Evolutionary conservation across 2,797 vertebrate species (phyloP).

Genomic region (Poeciliopsis turneri): DNA sequence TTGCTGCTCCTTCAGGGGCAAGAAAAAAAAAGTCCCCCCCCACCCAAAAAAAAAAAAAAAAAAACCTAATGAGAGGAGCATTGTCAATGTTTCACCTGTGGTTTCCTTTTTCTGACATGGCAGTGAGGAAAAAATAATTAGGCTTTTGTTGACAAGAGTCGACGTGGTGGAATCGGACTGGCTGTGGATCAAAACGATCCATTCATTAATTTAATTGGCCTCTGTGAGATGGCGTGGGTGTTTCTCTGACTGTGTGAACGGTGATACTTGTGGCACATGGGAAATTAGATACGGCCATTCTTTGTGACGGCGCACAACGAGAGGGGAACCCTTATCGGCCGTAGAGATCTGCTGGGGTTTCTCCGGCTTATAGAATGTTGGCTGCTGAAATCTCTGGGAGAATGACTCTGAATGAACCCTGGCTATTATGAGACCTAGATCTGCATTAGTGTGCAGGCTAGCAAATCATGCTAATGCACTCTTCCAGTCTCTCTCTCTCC

Average conservation of each 20-base stretch:
- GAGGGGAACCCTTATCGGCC: constrained; percentile 64
- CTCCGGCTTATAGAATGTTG: constrained; percentile 75
- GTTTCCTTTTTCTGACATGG: constrained; percentile 28
- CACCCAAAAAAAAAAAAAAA: constrained; percentile 5
- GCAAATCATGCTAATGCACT: constrained; percentile 72
- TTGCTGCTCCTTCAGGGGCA: constrained; percentile 14
- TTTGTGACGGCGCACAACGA: constrained; percentile 67
- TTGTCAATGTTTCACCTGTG: constrained; percentile 48
- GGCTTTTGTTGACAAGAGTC: constrained; percentile 72
- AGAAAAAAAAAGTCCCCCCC: constrained; percentile 1
- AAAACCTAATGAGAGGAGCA: constrained; percentile 51
- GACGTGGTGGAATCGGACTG: constrained; percentile 56
- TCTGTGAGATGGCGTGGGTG: constrained; percentile 71
- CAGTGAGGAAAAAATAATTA: constrained; percentile 71
- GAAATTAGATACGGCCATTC: constrained; percentile 74
- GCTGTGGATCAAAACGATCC: constrained; percentile 66
- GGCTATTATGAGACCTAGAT: constrained; percentile 60
- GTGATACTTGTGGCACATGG: constrained; percentile 68
- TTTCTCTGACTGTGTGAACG: constrained; percentile 64
- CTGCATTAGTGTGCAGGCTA: constrained; percentile 78
- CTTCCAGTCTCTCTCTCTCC: constrained; percentile 33
- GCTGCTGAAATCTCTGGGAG: constrained; percentile 70
- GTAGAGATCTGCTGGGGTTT: constrained; percentile 64
- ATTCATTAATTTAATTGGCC: constrained; percentile 81
- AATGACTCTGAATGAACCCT: constrained; percentile 66